phyloP scores from a whole-genome alignment of 1,140 invertebrate genomes.

The Brachionus plicatilis region DNA sequence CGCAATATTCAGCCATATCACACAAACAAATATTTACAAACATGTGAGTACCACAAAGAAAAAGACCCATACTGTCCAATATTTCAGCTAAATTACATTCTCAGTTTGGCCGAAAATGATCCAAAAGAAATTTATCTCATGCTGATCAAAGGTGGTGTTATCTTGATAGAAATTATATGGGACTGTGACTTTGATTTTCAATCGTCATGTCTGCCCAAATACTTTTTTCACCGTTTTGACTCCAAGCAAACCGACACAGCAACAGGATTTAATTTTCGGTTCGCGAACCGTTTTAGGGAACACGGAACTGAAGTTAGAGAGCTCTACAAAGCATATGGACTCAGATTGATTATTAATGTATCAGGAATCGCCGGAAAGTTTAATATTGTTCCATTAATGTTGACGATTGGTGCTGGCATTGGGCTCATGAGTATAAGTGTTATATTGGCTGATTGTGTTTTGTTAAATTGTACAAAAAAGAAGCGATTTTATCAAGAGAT shows the following conservation, averaged over 20 bases:
- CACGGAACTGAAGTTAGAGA: constrained; percentile 54
- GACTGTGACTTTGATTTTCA: constrained; percentile 59
- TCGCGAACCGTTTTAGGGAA: constrained; percentile 54
- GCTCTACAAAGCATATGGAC: constrained; percentile 59
- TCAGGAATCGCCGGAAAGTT: constrained; percentile 59
- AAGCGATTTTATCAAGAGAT: constrained; percentile 25
- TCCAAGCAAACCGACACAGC: constrained; percentile 48
- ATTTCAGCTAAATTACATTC: constrained; percentile 57
- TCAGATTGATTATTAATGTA: constrained; percentile 58
- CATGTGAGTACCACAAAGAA: background rate
- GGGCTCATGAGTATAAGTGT: constrained; percentile 55
- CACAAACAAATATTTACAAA: constrained; percentile 6
- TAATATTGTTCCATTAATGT: constrained; percentile 55
- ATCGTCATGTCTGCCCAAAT: constrained; percentile 56
- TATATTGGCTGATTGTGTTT: constrained; percentile 41
- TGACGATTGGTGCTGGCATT: constrained; percentile 60
- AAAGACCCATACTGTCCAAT: constrained; percentile 57
- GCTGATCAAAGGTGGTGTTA: constrained; percentile 56
- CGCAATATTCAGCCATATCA: constrained; percentile 23
- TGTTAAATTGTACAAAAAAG: constrained; percentile 32
- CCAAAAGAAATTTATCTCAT: constrained; percentile 44
- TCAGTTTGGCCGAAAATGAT: constrained; percentile 49
- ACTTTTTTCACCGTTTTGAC: constrained; percentile 56
- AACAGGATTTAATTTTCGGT: constrained; percentile 60
- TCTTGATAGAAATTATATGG: constrained; percentile 59